Percentiles rank a stretch among this genome's conserved stretches.
Evolutionary conservation across 2,888 invertebrate species (phyloP).

Genomic region (Andrena fulva): DNA sequence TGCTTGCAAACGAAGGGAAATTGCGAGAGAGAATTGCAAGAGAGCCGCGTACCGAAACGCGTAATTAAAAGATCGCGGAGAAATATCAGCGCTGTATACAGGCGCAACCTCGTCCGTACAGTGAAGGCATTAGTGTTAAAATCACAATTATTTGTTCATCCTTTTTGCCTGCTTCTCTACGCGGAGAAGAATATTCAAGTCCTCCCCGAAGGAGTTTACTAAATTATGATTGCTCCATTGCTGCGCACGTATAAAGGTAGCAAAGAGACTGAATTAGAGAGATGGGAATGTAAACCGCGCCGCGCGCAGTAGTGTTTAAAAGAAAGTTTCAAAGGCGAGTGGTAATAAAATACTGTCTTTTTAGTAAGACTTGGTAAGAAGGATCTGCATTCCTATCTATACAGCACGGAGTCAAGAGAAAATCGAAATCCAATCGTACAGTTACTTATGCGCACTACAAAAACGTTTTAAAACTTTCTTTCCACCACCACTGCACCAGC

Average conservation of each 20-base stretch:
- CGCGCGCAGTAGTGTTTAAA: not conserved
- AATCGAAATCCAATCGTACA: too few species aligned
- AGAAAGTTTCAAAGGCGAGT: too few species aligned
- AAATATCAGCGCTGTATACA: conserved; percentile 40
- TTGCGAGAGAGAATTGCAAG: not conserved
- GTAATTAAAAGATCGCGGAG: conserved; percentile 15
- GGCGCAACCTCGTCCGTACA: conserved; percentile 48
- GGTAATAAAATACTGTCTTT: too few species aligned
- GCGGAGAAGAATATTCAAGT: conserved; percentile 27
- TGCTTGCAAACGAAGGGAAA: not conserved
- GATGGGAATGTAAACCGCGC: conserved; percentile 23
- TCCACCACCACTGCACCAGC: too few species aligned
- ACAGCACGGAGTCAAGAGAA: too few species aligned
- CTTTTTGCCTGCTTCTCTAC: conserved; percentile 34
- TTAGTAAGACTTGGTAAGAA: too few species aligned
- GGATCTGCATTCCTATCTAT: too few species aligned
- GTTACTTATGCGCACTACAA: too few species aligned
- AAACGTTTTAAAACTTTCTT: too few species aligned
- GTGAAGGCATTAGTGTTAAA: conserved; percentile 60
- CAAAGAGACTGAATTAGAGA: conserved; percentile 27
- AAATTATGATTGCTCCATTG: conserved; percentile 52
- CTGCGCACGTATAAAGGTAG: conserved; percentile 33
- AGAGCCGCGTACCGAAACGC: not conserved
- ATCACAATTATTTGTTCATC: conserved; percentile 55
- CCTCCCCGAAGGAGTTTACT: conserved; percentile 29